These are phyloP conservation scores for Vidua macroura DNA, from an alignment of 2,113 vertebrate genomes.

Conservation along the genomic window DNA sequence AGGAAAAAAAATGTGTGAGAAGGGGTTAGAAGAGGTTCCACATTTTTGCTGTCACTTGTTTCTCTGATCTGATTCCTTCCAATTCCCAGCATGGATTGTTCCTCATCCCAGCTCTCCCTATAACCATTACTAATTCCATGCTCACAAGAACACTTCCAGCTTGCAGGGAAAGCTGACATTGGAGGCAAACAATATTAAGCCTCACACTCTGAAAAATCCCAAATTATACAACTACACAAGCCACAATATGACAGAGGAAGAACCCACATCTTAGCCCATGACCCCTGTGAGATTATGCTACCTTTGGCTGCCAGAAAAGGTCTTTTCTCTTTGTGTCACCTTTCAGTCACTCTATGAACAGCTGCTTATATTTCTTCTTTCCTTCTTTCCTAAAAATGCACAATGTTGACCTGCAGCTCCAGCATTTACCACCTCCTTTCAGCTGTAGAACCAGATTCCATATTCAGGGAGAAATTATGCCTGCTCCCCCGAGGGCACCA, in stretches of 20 bases:
- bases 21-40: neutral
- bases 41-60: neutral
- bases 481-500: neutral
- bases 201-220: neutral
- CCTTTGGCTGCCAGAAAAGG: neutral
- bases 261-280: neutral
- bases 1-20: neutral
- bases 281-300: neutral
- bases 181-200: neutral
- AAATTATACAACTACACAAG: neutral
- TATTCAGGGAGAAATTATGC: neutral
- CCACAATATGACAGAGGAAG: neutral
- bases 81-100: neutral
- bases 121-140: neutral
- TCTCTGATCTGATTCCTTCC: neutral
- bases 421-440: neutral
- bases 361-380: neutral
- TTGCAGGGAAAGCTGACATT: neutral
- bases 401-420: neutral
- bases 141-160: neutral
- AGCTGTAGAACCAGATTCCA: neutral
- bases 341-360: neutral
- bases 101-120: neutral
- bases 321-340: neutral
- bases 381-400: neutral